Base-by-base conservation (phyloP, 1,140 invertebrate species). In the Chrysopa pallens region DNA sequence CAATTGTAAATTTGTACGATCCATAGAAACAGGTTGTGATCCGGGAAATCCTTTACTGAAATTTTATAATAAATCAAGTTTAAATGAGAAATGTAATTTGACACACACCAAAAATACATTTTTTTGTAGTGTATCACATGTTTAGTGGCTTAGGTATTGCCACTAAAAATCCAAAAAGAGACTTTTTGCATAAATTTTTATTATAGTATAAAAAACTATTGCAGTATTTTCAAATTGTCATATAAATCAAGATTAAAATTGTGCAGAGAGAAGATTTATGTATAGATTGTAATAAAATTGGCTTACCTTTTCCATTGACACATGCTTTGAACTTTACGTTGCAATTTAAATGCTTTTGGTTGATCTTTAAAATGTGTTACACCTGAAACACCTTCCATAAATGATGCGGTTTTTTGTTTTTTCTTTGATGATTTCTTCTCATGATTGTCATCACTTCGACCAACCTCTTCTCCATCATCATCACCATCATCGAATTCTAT, bases 11-110 rank as follows among this genome's bases (percentile, higher is more conserved):
- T 99, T 99, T 1, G 74, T 55, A 4, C 66, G 60, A 54, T 90
- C 80, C 91, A 98, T 95, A 0, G 92, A 97, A 0, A 99, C 90
- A 0, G 96, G 95, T 56, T 99, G 96, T 39, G 76, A 78, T 4
- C 96, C 95, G 5, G 94, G 93, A 63, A 99, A 98, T 7, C 87
- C 89, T 40, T 67, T 70, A 12, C 73, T 76, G 47, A 37, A 54
- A 57, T 41, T 33, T 11, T 12, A 33, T 4, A 23, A 23, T 3
- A 2, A 23, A 3, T 23, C 5, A 23, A 23, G 17, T n/a, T n/a
- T n/a, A n/a, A n/a, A n/a, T n/a, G n/a, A n/a, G n/a, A n/a, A n/a
- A n/a, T n/a, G n/a, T n/a, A n/a, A n/a, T n/a, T n/a, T n/a, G n/a
- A n/a, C n/a, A n/a, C n/a, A n/a, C n/a, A n/a, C n/a, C n/a, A n/a